Conservation (phyloP, 1,140 invertebrate species). For the Macrotrachela quadricornifera region DNA sequence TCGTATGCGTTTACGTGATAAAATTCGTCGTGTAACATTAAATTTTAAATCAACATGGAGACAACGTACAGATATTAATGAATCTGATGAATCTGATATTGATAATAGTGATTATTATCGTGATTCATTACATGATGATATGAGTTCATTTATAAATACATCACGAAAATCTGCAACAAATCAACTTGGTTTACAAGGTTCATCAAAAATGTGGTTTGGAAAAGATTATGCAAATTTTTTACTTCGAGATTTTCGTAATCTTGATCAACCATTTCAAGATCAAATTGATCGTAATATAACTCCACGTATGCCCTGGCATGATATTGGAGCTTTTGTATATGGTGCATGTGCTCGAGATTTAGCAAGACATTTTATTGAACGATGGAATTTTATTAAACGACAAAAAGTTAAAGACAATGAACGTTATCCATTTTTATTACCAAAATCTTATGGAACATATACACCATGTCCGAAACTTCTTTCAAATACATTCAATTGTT, state of each 20-base stretch:
- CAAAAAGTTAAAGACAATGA: constrained; percentile 28
- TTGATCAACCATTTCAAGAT: constrained; percentile 49
- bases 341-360: constrained; percentile 67
- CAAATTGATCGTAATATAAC: constrained; percentile 48
- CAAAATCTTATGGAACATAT: constrained; percentile 42
- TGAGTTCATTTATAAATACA: not conserved
- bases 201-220: constrained; percentile 68
- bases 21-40: too few species aligned
- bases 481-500: constrained; percentile 15
- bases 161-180: not conserved
- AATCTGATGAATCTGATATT: too few species aligned
- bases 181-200: constrained; percentile 14
- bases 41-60: too few species aligned
- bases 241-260: constrained; percentile 72
- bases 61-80: too few species aligned
- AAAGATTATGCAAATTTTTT: constrained; percentile 97
- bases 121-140: not conserved
- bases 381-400: constrained; percentile 58
- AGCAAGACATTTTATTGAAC: constrained; percentile 80
- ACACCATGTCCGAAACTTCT: constrained; percentile 14
- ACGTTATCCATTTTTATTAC: constrained; percentile 39
- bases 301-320: constrained; percentile 94
- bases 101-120: too few species aligned
- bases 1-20: too few species aligned
- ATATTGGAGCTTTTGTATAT: constrained; percentile 63